Evolutionary conservation across 2,797 vertebrate genomes (phyloP).

Genomic region (Buphagus erythrorhynchus): DNA sequence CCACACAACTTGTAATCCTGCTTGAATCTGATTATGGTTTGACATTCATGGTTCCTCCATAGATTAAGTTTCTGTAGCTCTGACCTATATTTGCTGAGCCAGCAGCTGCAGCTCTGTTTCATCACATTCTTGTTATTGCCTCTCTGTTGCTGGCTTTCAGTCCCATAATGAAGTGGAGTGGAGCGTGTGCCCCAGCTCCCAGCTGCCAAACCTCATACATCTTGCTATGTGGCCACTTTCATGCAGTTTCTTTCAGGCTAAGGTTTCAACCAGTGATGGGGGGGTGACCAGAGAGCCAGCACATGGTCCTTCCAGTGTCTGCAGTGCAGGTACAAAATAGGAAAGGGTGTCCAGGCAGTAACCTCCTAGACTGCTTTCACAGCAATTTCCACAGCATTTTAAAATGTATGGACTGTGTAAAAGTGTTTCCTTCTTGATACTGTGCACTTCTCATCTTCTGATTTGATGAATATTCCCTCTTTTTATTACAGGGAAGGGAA

Average conservation of each 20-base stretch:
- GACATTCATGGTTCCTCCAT: not conserved
- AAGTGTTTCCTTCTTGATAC: not conserved
- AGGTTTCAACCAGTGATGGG: not conserved
- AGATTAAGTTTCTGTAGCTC: constrained; percentile 18
- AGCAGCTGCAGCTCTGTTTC: not conserved
- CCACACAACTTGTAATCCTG: not conserved
- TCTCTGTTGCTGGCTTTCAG: not conserved
- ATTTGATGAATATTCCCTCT: not conserved
- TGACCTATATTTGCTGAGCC: constrained; percentile 14
- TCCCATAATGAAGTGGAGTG: not conserved
- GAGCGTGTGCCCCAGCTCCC: not conserved
- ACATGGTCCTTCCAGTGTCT: not conserved
- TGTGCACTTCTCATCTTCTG: not conserved
- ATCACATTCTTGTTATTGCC: not conserved
- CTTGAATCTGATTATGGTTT: not conserved
- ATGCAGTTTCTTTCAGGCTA: not conserved
- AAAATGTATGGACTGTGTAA: not conserved
- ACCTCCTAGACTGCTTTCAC: not conserved
- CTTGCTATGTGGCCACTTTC: not conserved
- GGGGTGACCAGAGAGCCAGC: not conserved
- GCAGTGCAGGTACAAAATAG: not conserved
- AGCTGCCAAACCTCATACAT: not conserved
- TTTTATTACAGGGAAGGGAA: not conserved
- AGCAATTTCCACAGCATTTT: not conserved
- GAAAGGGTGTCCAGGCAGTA: not conserved